Percentiles rank a stretch among this genome's conserved stretches.
These are phyloP conservation scores for Frankliniella fusca DNA, from an alignment of 2,888 invertebrate genomes.

Conservation along the genomic window DNA sequence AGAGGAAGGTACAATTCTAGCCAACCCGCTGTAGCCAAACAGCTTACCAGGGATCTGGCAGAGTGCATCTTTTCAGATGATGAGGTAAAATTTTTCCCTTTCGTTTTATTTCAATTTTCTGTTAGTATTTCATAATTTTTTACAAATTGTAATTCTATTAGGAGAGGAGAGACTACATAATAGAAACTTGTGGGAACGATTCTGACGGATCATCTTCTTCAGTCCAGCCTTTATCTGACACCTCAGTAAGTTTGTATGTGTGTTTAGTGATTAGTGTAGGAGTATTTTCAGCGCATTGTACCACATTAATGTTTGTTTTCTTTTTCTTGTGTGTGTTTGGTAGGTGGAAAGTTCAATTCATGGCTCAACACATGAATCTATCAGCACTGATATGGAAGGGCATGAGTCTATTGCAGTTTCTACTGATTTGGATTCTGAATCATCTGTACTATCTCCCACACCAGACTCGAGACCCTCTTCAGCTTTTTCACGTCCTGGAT, in stretches of 20 bases:
- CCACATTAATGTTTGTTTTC: background rate
- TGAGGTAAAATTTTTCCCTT: background rate
- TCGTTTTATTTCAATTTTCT: background rate
- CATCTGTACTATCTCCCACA: background rate
- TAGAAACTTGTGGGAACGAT: background rate
- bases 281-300: background rate
- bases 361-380: background rate
- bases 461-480: background rate
- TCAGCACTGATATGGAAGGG: too few relatives aligned
- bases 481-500: background rate
- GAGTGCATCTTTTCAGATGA: background rate
- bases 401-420: background rate
- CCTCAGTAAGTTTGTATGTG: too few relatives aligned
- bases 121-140: background rate
- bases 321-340: too few relatives aligned
- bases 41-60: background rate
- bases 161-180: background rate
- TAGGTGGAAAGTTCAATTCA: background rate
- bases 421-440: background rate
- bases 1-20: background rate
- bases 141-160: background rate
- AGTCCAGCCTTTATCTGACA: background rate
- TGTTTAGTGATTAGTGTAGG: too few relatives aligned
- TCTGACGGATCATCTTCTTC: background rate
- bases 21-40: background rate